Evolutionary conservation across 2,888 invertebrate genomes (phyloP), one percentile per base, ranked within the genome.

Genomic region (Limnephilus lunatus): DNA sequence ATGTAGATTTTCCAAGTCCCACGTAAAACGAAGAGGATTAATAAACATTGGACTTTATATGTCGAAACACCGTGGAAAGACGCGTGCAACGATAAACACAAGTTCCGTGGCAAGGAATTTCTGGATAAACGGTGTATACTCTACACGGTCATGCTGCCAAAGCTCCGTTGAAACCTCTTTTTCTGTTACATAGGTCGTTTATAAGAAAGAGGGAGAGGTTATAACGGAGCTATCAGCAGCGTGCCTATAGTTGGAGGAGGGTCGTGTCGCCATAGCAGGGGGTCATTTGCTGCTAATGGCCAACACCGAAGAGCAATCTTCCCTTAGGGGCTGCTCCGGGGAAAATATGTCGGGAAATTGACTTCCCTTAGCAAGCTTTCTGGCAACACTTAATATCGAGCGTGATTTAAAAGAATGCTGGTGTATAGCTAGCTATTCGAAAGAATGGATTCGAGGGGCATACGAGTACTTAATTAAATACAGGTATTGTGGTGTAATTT

Each of bases 261-360:
- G 83, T 83, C 15, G 35, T 32, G 68, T 68, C 68, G n/a, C 68
- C 68, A 7, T n/a, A 68, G 83, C 19, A 35, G 83, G 83, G 25
- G 83, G 83, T 83, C 83, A 83, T 83, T 83, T 83, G 35, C 35
- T 25, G 83, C 83, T 83, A 83, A 83, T 83, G 83, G 83, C 35
- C 31, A 83, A 83, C 83, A 83, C 83, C 32, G 83, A 35, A 83
- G 83, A 83, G 83, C 83, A 83, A 83, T 83, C 83, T 83, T 35
- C 83, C 32, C 83, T 35, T 25, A 35, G 35, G 83, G 83, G 83
- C 35, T 83, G 32, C 31, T 83, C 35, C 83, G 4, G 25, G 83
- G 35, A 25, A 83, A 83, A 83, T 83, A 35, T 83, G 83, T 83
- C 35, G 32, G 35, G 83, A 68, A 83, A 25, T 83, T 83, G 35